Conservation (phyloP, 1,140 invertebrate genomes). For the Drosophila bocki region DNA sequence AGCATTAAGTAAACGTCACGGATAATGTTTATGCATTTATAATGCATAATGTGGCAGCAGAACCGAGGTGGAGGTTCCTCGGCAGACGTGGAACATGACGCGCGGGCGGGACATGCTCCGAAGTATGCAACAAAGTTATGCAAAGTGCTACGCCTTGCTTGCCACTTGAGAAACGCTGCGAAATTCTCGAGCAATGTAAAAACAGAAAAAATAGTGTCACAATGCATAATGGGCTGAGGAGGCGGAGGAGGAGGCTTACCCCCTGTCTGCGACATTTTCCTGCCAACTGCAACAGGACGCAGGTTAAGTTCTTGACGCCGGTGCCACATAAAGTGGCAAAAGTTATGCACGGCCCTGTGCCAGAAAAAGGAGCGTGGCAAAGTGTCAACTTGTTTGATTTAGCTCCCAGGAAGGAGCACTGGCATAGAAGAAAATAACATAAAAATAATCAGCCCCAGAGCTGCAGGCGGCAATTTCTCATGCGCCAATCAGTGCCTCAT, state of each 20-base stretch:
- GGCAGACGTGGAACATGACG: constrained; percentile 21
- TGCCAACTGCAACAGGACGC: constrained; percentile 76
- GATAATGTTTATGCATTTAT: constrained; percentile 79
- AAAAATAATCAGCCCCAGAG: constrained; percentile 56
- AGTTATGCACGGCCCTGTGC: constrained; percentile 62
- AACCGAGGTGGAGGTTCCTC: background rate
- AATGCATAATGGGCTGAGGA: constrained; percentile 73
- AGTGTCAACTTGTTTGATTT: constrained; percentile 82
- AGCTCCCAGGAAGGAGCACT: constrained; percentile 38
- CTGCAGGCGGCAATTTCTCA: constrained; percentile 68
- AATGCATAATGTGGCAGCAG: constrained; percentile 63
- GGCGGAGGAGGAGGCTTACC: background rate
- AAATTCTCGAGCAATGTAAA: constrained; percentile 43
- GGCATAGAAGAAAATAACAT: constrained; percentile 26
- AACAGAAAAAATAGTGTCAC: constrained; percentile 59
- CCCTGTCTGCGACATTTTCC: constrained; percentile 53
- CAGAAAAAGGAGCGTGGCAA: constrained; percentile 56
- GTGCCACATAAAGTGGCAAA: constrained; percentile 77
- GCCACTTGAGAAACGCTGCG: constrained; percentile 71
- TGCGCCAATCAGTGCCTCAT: constrained; percentile 79
- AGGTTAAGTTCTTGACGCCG: constrained; percentile 79
- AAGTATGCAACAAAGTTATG: constrained; percentile 81
- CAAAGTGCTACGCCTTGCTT: constrained; percentile 67
- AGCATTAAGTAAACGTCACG: constrained; percentile 78
- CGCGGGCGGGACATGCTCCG: constrained; percentile 42